These are phyloP conservation scores for Hyposoter dolosus DNA, from an alignment of 2,888 invertebrate species.

Conservation along the genomic window DNA sequence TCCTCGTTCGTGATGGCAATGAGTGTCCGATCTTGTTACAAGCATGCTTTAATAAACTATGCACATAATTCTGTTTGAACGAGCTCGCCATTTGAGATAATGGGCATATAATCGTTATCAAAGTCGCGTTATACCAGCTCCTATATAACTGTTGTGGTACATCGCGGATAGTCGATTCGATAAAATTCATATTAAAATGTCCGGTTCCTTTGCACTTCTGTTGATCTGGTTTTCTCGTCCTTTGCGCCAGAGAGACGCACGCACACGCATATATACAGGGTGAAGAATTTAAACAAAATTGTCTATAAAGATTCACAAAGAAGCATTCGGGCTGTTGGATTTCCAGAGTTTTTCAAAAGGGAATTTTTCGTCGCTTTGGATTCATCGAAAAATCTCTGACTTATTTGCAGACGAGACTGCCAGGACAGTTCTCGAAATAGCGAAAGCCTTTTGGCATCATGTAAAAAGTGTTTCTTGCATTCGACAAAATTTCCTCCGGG, in stretches of 20 bases:
- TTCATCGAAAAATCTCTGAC: not conserved
- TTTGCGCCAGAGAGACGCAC: not conserved
- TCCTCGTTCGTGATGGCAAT: constrained; percentile 16
- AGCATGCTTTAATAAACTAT: constrained; percentile 34
- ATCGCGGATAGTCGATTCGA: constrained; percentile 52
- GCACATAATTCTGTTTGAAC: constrained; percentile 33
- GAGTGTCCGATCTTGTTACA: constrained; percentile 31
- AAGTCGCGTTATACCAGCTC: constrained; percentile 39
- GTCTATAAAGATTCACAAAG: not conserved
- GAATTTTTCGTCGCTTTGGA: not conserved
- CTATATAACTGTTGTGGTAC: constrained; percentile 46
- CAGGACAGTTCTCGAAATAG: too few species aligned
- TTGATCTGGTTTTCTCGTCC: constrained; percentile 5
- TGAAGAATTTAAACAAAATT: not conserved
- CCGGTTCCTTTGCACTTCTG: constrained; percentile 35
- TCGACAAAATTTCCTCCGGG: too few species aligned
- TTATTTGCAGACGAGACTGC: too few species aligned
- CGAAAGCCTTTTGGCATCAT: too few species aligned
- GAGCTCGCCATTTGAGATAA: constrained; percentile 42
- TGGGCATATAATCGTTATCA: constrained; percentile 60
- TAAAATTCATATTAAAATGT: constrained; percentile 59
- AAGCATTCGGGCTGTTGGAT: too few species aligned
- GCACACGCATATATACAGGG: not conserved
- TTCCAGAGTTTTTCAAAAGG: too few species aligned
- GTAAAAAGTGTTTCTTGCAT: too few species aligned